Percentiles rank a stretch among this genome's conserved stretches.
Conservation (phyloP, 2,113 vertebrate species). For the Promerops cafer region DNA sequence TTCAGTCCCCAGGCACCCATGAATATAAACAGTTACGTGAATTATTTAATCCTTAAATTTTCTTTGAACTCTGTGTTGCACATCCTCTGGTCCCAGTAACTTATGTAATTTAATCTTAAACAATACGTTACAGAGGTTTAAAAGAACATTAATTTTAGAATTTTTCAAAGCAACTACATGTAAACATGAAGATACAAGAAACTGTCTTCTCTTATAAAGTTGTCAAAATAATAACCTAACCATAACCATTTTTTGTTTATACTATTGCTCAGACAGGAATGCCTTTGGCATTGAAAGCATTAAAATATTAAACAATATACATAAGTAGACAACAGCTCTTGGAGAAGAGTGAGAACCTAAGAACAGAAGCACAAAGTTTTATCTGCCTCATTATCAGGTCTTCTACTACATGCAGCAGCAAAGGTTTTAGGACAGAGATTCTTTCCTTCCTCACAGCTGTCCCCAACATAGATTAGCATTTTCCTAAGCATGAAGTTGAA, state of each 20-base stretch:
- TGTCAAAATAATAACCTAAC: background rate
- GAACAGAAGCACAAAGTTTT: background rate
- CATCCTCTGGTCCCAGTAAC: background rate
- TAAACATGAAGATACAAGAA: background rate
- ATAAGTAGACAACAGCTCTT: background rate
- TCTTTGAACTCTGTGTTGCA: background rate
- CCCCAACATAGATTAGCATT: fast-evolving
- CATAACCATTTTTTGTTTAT: background rate
- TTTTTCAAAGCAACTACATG: background rate
- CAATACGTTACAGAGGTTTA: background rate
- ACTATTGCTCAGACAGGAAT: background rate
- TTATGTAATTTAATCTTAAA: background rate
- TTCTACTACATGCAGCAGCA: background rate
- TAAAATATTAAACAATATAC: background rate
- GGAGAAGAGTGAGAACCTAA: background rate
- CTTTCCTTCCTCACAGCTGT: background rate
- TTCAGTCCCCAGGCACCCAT: background rate
- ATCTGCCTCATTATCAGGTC: background rate
- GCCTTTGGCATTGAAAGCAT: background rate
- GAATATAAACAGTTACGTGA: background rate
- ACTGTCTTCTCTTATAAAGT: background rate
- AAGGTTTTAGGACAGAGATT: background rate
- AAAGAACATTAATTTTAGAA: background rate
- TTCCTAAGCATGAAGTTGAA: background rate
- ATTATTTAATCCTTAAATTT: conserved; percentile 11